phyloP scores from a whole-genome alignment of 2,888 invertebrate genomes.

The Eustalomyia histrio region DNA sequence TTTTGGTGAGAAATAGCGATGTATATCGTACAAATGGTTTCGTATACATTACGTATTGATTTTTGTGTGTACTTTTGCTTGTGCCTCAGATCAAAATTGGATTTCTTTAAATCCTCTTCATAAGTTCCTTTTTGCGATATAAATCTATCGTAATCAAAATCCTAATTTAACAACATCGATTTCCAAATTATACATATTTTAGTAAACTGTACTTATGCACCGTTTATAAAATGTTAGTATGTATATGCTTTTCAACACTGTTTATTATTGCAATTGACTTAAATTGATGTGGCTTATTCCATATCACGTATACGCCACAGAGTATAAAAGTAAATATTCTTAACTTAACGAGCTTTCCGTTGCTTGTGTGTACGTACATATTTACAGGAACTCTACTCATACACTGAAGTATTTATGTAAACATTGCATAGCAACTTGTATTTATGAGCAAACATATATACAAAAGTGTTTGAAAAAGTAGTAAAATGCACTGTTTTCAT shows the following conservation, averaged over 20 bases:
- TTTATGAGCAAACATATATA: no score
- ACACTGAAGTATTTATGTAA: neutral
- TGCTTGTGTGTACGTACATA: slow-evolving; percentile 19
- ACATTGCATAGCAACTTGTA: neutral
- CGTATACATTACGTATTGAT: no score
- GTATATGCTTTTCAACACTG: neutral
- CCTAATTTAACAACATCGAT: neutral
- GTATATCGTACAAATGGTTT: no score
- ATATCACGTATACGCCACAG: slow-evolving; percentile 34
- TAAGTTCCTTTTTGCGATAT: no score
- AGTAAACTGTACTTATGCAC: neutral
- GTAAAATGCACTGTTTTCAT: slow-evolving; percentile 32
- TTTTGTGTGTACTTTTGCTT: no score
- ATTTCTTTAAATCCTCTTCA: no score
- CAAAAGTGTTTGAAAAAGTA: no score
- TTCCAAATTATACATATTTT: neutral
- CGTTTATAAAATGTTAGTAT: neutral
- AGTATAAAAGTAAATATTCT: slow-evolving; percentile 41
- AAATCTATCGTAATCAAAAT: no score
- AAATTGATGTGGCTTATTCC: slow-evolving; percentile 15
- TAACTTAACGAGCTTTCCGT: slow-evolving; percentile 40
- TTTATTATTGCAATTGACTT: neutral
- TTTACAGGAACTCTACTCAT: slow-evolving; percentile 27
- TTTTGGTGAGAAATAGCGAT: no score
- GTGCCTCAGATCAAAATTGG: no score